Evolutionary conservation across 2,113 vertebrate genomes (phyloP), one percentile per base, ranked within the genome.

Genomic region (Pycnonotus jocosus): DNA sequence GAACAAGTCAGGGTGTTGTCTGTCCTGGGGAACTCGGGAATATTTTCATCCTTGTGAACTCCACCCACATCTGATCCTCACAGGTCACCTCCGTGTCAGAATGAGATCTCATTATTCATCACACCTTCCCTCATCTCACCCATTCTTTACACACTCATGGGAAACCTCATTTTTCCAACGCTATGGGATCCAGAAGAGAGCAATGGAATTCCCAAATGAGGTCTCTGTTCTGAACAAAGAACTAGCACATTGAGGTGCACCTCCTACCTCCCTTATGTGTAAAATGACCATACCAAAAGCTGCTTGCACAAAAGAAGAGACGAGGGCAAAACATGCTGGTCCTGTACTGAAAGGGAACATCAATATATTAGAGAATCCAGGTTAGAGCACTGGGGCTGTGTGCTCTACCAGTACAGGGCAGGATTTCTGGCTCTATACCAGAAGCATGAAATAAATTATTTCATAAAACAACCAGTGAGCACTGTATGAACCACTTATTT

Each of bases 21-120:
- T 66, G 0, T 44, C 19, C 27, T 76, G 42, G 5, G 31, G 16
- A 11, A 33, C 8, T 19, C 6, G 0, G 5, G 37, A 73, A 38
- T 37, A 27, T 65, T 86, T 74, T 44, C 47, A 66, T 27, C 12
- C 42, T 68, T 1, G 1, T 58, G 65, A 72, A 58, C 4, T 68
- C 72, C 53, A 47, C 33, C 10, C 2, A 7, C 62, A 68, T 80
- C 11, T 58, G 31, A 58, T 86, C 10, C 30, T 91, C 33, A 24
- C 2, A 7, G 16, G 21, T 50, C 38, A 57, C 14, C 12, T 62
- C 14, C 28, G 9, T 7, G 5, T 58, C 42, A 62, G 37, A 66
- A 51, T 33, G 28, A 60, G 54, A 79, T 47, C 30, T 61, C 12
- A 2, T 57, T 20, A 21, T 48, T 88, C 14, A 38, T 27, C 62